Conservation (phyloP, 2,888 invertebrate species). For the Cerastis rubricosa region DNA sequence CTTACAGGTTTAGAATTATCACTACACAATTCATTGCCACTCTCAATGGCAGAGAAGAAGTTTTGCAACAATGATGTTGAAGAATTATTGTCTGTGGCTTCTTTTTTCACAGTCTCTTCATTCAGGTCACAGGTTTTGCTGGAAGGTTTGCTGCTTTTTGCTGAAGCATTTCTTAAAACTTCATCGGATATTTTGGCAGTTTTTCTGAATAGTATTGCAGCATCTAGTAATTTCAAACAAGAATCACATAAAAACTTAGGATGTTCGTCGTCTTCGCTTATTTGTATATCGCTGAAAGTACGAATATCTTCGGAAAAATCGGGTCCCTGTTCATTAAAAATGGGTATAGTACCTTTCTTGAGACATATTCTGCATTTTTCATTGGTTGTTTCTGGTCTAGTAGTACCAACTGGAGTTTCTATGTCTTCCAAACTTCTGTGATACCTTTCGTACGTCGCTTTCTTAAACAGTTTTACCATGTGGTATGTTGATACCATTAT, state of each 20-base stretch:
- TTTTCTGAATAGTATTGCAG: slow-evolving; percentile 78
- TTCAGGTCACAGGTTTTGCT: not conserved
- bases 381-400: slow-evolving; percentile 2
- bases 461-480: slow-evolving; percentile 47
- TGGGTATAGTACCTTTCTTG: slow-evolving; percentile 63
- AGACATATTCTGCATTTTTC: slow-evolving; percentile 59
- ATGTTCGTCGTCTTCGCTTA: slow-evolving; percentile 74
- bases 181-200: slow-evolving; percentile 76
- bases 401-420: slow-evolving; percentile 6
- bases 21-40: slow-evolving; percentile 26
- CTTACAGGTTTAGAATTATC: slow-evolving; percentile 14
- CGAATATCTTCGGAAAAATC: slow-evolving; percentile 29
- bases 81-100: slow-evolving; percentile 9
- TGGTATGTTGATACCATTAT: slow-evolving; percentile 51
- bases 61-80: slow-evolving; percentile 32
- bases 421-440: slow-evolving; percentile 1
- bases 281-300: slow-evolving; percentile 70
- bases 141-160: not conserved
- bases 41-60: slow-evolving; percentile 38
- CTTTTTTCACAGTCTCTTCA: slow-evolving; percentile 19
- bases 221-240: slow-evolving; percentile 78
- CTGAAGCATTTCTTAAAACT: slow-evolving; percentile 65
- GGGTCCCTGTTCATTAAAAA: slow-evolving; percentile 52
- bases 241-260: slow-evolving; percentile 79
- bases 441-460: slow-evolving; percentile 33